Evolutionary conservation across 2,797 vertebrate genomes (phyloP).

Genomic region (Masticophis lateralis): DNA sequence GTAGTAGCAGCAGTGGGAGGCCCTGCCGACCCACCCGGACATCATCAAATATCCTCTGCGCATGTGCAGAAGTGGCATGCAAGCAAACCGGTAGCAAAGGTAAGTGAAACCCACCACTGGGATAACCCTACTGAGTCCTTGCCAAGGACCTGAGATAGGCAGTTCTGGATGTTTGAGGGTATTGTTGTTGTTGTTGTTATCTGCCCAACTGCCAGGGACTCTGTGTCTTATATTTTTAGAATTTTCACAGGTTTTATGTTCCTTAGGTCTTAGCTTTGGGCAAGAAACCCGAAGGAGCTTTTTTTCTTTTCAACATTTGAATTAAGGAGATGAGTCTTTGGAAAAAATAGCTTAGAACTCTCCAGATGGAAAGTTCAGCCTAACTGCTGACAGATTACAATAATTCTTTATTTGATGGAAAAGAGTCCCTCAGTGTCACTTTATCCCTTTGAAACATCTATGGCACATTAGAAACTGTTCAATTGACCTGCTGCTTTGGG

Average conservation of each 20-base stretch:
- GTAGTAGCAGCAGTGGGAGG: no score
- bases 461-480: neutral
- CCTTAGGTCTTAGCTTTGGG: neutral
- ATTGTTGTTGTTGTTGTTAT: neutral
- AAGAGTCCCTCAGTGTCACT: neutral
- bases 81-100: no score
- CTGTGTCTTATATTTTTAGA: neutral
- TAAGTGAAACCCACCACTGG: no score
- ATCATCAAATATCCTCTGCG: no score
- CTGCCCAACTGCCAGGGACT: neutral
- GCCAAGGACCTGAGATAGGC: neutral
- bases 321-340: neutral
- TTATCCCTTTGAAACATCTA: neutral
- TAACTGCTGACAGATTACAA: neutral
- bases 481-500: neutral
- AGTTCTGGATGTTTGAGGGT: neutral
- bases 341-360: neutral
- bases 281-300: neutral
- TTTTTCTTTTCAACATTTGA: neutral
- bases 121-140: neutral
- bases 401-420: neutral
- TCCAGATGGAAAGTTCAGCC: neutral
- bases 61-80: no score
- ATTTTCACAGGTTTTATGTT: neutral
- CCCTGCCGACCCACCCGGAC: no score